Evolutionary conservation across 2,113 vertebrate genomes (phyloP).

Genomic region (Steatornis caripensis): DNA sequence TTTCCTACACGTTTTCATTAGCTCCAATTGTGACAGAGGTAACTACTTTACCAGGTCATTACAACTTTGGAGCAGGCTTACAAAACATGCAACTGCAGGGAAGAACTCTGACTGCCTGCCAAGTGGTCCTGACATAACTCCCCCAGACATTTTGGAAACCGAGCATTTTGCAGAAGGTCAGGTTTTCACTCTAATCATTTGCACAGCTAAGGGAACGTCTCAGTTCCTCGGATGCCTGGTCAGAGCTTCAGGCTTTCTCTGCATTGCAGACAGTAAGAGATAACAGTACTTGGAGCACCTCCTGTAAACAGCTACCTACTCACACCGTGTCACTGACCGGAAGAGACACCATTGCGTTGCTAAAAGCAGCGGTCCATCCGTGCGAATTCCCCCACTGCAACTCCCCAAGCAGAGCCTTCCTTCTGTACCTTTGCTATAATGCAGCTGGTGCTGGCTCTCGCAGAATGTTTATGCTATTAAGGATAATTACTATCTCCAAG

Average conservation of each 20-base stretch:
- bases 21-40: neutral
- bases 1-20: neutral
- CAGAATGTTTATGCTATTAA: neutral
- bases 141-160: neutral
- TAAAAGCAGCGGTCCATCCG: neutral
- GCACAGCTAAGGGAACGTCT: neutral
- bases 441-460: neutral
- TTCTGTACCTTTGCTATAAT: neutral
- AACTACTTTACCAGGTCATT: constrained; percentile 13
- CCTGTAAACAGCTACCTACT: neutral
- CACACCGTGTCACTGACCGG: neutral
- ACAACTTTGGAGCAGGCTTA: neutral
- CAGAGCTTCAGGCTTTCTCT: neutral
- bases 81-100: neutral
- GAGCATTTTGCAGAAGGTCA: neutral
- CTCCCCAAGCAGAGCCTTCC: neutral
- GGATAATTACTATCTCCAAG: neutral
- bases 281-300: neutral
- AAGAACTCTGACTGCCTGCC: neutral
- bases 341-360: neutral
- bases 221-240: neutral
- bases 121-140: neutral
- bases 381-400: neutral
- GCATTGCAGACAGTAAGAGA: neutral
- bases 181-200: neutral